These are phyloP conservation scores for Myathropa florea DNA, from an alignment of 2,888 invertebrate species.

Conservation along the genomic window DNA sequence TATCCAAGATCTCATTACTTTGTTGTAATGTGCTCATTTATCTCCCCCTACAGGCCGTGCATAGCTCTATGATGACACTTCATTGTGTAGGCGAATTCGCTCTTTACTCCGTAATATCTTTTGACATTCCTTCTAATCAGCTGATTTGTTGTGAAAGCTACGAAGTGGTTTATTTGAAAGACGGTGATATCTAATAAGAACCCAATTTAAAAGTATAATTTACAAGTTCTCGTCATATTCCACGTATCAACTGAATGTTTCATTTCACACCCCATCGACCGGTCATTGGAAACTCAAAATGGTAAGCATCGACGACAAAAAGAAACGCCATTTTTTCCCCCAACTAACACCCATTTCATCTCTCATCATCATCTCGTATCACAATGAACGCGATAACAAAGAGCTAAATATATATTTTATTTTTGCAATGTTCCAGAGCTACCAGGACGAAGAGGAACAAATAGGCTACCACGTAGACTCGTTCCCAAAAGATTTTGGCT, in stretches of 20 bases:
- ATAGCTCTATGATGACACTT: neutral
- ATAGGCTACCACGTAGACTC: conserved; percentile 83
- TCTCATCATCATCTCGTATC: neutral
- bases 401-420: neutral
- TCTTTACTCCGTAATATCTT: neutral
- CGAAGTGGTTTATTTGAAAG: conserved; percentile 65
- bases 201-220: conserved; percentile 9
- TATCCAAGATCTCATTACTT: too few species aligned
- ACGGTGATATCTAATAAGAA: conserved; percentile 20
- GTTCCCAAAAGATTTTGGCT: conserved; percentile 96
- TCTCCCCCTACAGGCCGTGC: neutral
- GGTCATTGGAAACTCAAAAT: conserved; percentile 56
- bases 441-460: conserved; percentile 83
- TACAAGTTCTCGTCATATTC: neutral
- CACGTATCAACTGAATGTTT: conserved; percentile 34
- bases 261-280: neutral
- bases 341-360: conserved; percentile 11
- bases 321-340: neutral
- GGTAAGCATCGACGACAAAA: conserved; percentile 14
- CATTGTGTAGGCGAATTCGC: neutral
- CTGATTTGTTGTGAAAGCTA: conserved; percentile 68
- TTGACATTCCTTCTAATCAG: conserved; percentile 42
- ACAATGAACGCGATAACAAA: conserved; percentile 31
- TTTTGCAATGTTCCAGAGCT: conserved; percentile 79
- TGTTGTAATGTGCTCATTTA: neutral